Percentiles rank a stretch among this genome's conserved stretches.
Conservation (phyloP, 2,797 vertebrate genomes). For the Neopelma chrysocephalum region DNA sequence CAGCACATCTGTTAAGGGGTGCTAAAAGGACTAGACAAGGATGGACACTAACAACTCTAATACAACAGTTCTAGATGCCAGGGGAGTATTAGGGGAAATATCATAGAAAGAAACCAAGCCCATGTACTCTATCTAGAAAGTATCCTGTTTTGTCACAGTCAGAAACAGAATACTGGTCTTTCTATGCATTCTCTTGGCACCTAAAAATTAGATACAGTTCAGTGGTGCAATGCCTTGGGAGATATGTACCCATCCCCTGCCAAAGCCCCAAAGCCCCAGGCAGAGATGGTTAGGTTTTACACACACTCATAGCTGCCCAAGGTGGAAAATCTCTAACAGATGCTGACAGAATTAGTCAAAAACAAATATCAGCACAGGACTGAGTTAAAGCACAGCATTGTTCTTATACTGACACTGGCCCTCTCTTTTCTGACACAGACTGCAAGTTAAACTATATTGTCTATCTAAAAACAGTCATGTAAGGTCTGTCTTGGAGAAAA, state of each 20-base stretch:
- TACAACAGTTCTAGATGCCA: neutral
- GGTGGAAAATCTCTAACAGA: neutral
- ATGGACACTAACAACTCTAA: neutral
- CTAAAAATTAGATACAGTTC: neutral
- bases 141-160: neutral
- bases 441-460: neutral
- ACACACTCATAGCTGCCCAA: neutral
- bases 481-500: neutral
- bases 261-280: neutral
- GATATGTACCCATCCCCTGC: neutral
- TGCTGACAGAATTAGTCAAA: constrained; percentile 15
- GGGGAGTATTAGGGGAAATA: neutral
- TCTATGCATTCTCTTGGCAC: neutral
- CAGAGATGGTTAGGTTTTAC: neutral
- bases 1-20: neutral
- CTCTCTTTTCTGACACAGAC: neutral
- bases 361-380: neutral
- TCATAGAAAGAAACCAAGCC: neutral
- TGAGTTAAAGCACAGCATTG: neutral
- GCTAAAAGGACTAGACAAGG: neutral
- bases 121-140: neutral
- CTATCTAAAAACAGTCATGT: neutral
- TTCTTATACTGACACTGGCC: neutral
- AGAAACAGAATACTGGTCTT: neutral
- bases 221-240: neutral